These are phyloP conservation scores for Rhabditophanes sp. DNA, from an alignment of 2,888 invertebrate genomes.

Conservation along the genomic window DNA sequence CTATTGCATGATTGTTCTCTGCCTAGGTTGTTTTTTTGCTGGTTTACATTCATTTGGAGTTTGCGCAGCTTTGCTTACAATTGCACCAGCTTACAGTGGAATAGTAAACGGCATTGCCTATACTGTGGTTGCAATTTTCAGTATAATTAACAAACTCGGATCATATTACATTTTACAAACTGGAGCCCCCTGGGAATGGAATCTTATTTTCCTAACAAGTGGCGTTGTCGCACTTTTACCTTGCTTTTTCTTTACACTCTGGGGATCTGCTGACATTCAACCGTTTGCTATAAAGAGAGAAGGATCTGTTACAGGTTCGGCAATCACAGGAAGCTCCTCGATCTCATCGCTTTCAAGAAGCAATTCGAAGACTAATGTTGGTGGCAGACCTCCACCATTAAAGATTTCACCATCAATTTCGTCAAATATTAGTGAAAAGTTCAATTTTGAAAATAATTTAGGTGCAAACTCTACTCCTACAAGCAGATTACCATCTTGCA, in stretches of 20 bases:
- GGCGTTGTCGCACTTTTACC: conserved; percentile 37
- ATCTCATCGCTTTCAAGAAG: too few species aligned
- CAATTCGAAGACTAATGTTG: too few species aligned
- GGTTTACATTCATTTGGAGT: conserved; percentile 43
- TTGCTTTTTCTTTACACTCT: conserved; percentile 35
- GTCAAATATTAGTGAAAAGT: too few species aligned
- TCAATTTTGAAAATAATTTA: too few species aligned
- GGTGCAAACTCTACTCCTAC: too few species aligned
- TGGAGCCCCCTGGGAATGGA: conserved; percentile 25
- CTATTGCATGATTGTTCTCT: conserved; percentile 20
- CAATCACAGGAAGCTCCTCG: too few species aligned
- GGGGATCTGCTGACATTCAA: conserved; percentile 27
- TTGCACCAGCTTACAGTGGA: conserved; percentile 40
- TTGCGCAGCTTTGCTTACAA: conserved; percentile 39
- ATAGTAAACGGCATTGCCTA: conserved; percentile 38
- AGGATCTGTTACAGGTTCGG: too few species aligned
- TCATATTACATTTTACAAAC: conserved; percentile 21
- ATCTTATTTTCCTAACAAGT: conserved; percentile 37
- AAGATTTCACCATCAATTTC: too few species aligned
- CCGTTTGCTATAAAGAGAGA: conserved; percentile 16
- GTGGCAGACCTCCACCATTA: too few species aligned
- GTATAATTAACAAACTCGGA: conserved; percentile 35
- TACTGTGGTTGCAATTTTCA: conserved; percentile 32
- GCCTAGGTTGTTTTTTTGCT: conserved; percentile 37
- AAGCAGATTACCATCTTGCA: too few species aligned